Base-by-base conservation (phyloP, 2,113 vertebrate species). In the Butorides virescens region DNA sequence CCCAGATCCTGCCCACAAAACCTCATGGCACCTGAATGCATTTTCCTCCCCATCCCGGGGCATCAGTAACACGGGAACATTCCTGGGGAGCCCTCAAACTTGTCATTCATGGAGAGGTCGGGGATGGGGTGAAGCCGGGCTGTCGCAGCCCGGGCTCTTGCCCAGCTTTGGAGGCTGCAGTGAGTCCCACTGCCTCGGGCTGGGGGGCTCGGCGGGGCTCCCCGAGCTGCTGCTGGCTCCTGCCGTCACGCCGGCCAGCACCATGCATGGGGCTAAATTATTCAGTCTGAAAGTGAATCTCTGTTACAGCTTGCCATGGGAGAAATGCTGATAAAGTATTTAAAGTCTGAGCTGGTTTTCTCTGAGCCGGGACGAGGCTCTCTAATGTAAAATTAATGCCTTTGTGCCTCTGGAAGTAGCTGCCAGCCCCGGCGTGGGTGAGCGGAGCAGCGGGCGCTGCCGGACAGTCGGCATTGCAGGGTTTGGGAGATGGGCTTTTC, bases 211-310 rank as follows among this genome's bases (percentile, higher is more conserved):
- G 0, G 27, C 0, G 9, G 67, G 73, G 19, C 34, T 52, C n/a
- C 6, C n/a, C 0, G 5, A 18, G 32, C 58, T n/a, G 37, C 32
- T 29, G 13, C 39, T 14, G 47, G 16, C 2, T 15, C 4, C 53
- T 7, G 11, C 12, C 0, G 3, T 20, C 0, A 8, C 0, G 0
- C 58, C 0, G 1, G 23, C 59, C 29, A 0, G 62, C n/a, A 67
- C 58, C 11, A 4, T 8, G 17, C 10, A 3, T 0, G 1, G 63
- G 53, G 55, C 80, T 94, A 11, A 93, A 89, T 95, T 93, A 94
- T 91, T 94, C 95, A 96, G 90, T 29, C 76, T 87, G 90, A 27
- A 84, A 95, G 87, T 23, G 73, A 89, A 66, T 83, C 92, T 92
- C 79, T 70, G 73, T 62, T 62, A 18, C 76, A 71, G 74, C 77